Base-by-base conservation (phyloP, 2,888 invertebrate species). In the Phorcus lineatus region DNA sequence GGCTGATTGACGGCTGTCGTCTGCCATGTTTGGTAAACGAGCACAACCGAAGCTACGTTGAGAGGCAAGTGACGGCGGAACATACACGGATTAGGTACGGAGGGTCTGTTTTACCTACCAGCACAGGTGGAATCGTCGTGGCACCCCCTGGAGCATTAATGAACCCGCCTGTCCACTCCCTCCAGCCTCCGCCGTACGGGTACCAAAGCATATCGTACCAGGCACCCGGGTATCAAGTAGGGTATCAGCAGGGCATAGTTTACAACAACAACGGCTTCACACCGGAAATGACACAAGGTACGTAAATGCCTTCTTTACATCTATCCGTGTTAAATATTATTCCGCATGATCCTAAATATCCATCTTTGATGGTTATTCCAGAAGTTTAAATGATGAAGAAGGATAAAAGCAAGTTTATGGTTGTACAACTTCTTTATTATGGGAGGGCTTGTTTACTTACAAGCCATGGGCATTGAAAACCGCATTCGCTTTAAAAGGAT, bases 1-100 rank as follows among this genome's bases (percentile, higher is more conserved):
- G 88, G 88, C 47, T 89, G 11, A 79, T 88, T n/a, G 89, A 89
- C 57, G 80, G 84, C 13, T 89, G 74, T 79, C 79, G 89, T 17
- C 84, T 89, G 52, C 83, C 85, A 0, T 84, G 84, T 53, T 74
- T 89, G 77, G 88, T 89, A 3, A 84, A 84, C 28, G 85, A 86
- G 1, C 81, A 57, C 53, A 89, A 89, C 81, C 78, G 78, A 40
- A 22, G 55, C n/a, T 31, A 55, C 36, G 36, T 55, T 4, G 57
- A 77, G 22, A 54, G 57, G 11, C 54, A 36, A 36, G 31, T 55
- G 9, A 28, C 55, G 17, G 36, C 55, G 0, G 24, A 77, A 22
- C 36, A 54, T 17, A 24, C 77, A 13, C 57, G 57, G n/a, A 9
- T 19, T 4, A 54, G 28, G 13, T 55, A 55, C 11, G 57, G 40